phyloP scores from a whole-genome alignment of 2,888 invertebrate species.

The Morinoia aosen region DNA sequence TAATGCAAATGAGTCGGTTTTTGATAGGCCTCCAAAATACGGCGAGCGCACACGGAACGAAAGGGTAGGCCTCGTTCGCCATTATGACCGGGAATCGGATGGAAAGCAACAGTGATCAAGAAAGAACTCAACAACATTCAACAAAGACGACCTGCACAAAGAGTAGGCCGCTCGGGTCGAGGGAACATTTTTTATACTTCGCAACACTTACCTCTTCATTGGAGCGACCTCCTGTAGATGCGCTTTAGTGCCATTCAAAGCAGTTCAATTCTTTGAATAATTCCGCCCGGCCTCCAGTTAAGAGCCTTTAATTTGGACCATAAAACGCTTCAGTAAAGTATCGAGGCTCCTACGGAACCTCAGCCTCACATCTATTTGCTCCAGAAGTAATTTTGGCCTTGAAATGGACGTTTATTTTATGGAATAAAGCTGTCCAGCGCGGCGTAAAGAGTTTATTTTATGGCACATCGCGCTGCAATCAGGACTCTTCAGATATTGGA shows the following conservation, averaged over 20 bases:
- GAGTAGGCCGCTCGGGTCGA: conserved; percentile 46
- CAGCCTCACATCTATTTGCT: neutral
- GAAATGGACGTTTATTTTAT: neutral
- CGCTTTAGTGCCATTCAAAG: neutral
- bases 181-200: neutral
- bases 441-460: neutral
- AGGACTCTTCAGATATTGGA: neutral
- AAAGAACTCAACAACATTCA: conserved; percentile 45
- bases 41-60: neutral
- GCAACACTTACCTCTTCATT: conserved; percentile 45
- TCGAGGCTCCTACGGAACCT: neutral
- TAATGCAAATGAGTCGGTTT: conserved; percentile 49
- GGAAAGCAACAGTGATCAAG: conserved; percentile 49
- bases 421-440: neutral
- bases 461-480: neutral
- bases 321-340: conserved; percentile 28
- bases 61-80: conserved; percentile 25
- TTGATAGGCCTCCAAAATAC: conserved; percentile 24
- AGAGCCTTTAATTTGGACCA: conserved; percentile 41
- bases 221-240: neutral
- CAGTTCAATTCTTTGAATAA: conserved; percentile 19
- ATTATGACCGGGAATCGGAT: neutral
- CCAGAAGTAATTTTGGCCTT: neutral
- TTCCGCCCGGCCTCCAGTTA: neutral
- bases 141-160: conserved; percentile 20